Percentiles rank a stretch among this genome's conserved stretches.
These are phyloP conservation scores for Trichomalopsis sarcophagae DNA, from an alignment of 1,140 invertebrate genomes.

Conservation along the genomic window DNA sequence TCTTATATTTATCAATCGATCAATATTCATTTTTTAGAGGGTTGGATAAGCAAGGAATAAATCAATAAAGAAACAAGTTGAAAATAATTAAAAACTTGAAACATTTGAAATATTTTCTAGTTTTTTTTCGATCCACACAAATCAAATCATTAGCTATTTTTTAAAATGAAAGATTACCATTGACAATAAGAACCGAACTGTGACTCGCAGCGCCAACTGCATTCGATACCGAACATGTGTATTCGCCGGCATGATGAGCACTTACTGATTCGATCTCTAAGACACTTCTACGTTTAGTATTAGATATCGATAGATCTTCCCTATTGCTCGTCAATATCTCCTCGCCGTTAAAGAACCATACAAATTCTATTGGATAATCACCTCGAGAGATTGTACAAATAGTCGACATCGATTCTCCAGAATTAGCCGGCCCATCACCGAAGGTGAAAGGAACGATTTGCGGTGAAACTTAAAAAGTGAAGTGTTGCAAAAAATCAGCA, in stretches of 20 bases:
- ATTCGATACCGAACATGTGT: constrained; percentile 80
- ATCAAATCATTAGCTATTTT: constrained; percentile 36
- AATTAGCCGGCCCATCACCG: constrained; percentile 80
- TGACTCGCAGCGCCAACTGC: constrained; percentile 78
- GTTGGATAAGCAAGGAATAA: no score
- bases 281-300: constrained; percentile 75
- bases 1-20: no score
- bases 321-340: constrained; percentile 57
- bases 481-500: no score
- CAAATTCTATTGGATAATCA: constrained; percentile 82
- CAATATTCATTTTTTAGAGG: no score
- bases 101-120: neutral
- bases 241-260: constrained; percentile 79
- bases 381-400: constrained; percentile 85
- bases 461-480: constrained; percentile 76
- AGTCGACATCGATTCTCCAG: constrained; percentile 81
- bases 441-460: constrained; percentile 80
- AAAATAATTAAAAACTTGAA: no score
- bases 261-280: constrained; percentile 78
- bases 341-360: constrained; percentile 80
- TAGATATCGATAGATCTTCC: constrained; percentile 74
- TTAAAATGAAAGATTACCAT: neutral
- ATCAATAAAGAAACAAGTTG: no score
- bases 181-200: constrained; percentile 80
- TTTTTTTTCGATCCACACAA: neutral